Evolutionary conservation across 2,888 invertebrate genomes (phyloP).

Genomic region (Nomada lathburiana): DNA sequence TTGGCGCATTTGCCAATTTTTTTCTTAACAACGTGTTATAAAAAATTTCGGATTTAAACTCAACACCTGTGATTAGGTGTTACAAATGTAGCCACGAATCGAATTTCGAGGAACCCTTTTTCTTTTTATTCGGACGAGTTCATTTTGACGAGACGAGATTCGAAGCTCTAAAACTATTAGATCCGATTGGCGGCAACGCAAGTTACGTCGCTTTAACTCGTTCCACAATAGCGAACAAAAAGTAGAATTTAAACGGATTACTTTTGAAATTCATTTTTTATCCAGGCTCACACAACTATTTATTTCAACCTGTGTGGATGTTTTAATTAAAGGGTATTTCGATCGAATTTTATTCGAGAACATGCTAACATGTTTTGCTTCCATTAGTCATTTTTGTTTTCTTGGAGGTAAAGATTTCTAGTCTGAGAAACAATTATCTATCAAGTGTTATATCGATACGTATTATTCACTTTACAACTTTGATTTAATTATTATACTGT

Average conservation of each 20-base stretch:
- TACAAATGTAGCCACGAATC: neutral
- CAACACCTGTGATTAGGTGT: too few relatives aligned
- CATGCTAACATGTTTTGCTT: too few relatives aligned
- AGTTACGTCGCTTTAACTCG: conserved; percentile 8
- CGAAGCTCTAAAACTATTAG: neutral
- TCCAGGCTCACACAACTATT: neutral
- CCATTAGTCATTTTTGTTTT: neutral
- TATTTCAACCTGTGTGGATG: neutral
- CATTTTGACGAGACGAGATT: conserved; percentile 14
- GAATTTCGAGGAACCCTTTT: conserved; percentile 6
- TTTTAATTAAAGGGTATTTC: conserved; percentile 7
- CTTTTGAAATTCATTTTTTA: conserved; percentile 19
- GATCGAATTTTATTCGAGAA: conserved; percentile 1
- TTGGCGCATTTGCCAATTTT: too few relatives aligned
- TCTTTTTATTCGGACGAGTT: conserved; percentile 21
- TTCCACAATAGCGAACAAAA: neutral
- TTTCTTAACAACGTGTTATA: too few relatives aligned
- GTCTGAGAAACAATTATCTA: too few relatives aligned
- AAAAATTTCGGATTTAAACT: too few relatives aligned
- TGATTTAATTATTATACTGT: too few relatives aligned
- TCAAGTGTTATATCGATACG: too few relatives aligned
- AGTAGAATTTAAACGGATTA: conserved; percentile 19
- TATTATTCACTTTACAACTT: too few relatives aligned
- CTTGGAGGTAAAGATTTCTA: too few relatives aligned
- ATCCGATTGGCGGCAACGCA: conserved; percentile 7